Conservation (phyloP, 2,888 invertebrate species). For the Erebia ligea region DNA sequence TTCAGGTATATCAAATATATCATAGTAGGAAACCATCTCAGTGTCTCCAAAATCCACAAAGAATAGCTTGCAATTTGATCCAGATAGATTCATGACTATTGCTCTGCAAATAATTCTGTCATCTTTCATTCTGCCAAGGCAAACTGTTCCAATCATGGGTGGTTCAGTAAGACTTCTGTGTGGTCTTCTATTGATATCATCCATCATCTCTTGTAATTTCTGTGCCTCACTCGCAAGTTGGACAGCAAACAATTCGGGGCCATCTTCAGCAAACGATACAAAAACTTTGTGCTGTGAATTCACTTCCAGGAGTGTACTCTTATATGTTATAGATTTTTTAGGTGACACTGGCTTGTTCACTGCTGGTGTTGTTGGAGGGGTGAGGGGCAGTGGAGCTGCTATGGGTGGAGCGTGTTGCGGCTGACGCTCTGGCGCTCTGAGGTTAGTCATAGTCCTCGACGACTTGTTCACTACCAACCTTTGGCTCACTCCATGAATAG, state of each 20-base stretch:
- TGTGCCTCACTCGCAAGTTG: constrained; percentile 86
- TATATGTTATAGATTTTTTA: constrained; percentile 79
- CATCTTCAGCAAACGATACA: constrained; percentile 91
- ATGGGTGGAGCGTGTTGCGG: constrained; percentile 54
- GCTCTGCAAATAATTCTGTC: constrained; percentile 89
- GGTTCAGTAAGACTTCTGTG: constrained; percentile 85
- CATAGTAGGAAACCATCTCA: constrained; percentile 87
- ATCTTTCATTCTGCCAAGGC: constrained; percentile 88
- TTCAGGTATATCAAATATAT: constrained; percentile 89
- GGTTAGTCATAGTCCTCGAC: constrained; percentile 63
- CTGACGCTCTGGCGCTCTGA: constrained; percentile 65
- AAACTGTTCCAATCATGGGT: constrained; percentile 89
- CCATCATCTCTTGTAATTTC: constrained; percentile 87
- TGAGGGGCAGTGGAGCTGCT: constrained; percentile 38
- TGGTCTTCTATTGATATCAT: constrained; percentile 85
- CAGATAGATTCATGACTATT: constrained; percentile 88
- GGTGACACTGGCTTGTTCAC: constrained; percentile 58
- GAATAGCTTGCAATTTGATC: constrained; percentile 88
- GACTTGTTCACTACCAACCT: constrained; percentile 64
- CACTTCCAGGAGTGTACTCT: constrained; percentile 72
- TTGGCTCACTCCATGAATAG: constrained; percentile 62
- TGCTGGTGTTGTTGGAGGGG: constrained; percentile 44
- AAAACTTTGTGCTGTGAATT: constrained; percentile 86
- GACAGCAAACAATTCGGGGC: constrained; percentile 90
- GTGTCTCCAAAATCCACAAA: constrained; percentile 93